These are phyloP conservation scores for Eospalax fontanierii DNA, from an alignment of 2,797 vertebrate genomes.

Conservation along the genomic window DNA sequence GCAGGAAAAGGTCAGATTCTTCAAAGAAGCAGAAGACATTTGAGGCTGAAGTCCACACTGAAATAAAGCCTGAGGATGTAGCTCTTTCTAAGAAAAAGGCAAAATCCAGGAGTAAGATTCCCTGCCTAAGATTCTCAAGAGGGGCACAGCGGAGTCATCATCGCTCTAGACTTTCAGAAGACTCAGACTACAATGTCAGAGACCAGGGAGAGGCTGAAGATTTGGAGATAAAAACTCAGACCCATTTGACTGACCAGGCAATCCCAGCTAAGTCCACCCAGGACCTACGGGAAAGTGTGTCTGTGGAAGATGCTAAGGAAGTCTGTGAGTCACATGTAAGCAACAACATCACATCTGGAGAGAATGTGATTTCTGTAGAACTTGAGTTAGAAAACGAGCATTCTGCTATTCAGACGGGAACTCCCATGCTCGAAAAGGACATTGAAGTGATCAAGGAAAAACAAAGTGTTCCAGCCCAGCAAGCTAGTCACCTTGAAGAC, in stretches of 20 bases:
- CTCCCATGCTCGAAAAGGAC: conserved; percentile 70
- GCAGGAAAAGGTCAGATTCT: conserved; percentile 83
- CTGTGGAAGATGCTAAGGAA: conserved; percentile 40
- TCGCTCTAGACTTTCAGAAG: conserved; percentile 84
- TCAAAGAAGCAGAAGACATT: conserved; percentile 77
- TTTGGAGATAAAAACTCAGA: conserved; percentile 76
- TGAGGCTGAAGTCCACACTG: conserved; percentile 83
- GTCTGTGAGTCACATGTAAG: conserved; percentile 38
- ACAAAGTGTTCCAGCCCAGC: conserved; percentile 60
- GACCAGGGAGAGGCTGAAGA: conserved; percentile 71
- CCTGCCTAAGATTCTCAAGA: conserved; percentile 89
- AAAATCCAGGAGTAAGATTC: conserved; percentile 87
- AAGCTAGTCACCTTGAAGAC: conserved; percentile 64
- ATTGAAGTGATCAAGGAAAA: conserved; percentile 77
- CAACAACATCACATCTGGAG: conserved; percentile 52
- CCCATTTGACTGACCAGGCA: conserved; percentile 60
- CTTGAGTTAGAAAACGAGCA: conserved; percentile 66
- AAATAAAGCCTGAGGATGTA: conserved; percentile 77
- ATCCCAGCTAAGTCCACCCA: fast-evolving
- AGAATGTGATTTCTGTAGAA: conserved; percentile 82
- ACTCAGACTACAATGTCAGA: conserved; percentile 76
- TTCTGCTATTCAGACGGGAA: background rate
- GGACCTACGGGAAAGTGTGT: background rate
- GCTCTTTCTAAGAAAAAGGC: conserved; percentile 80
- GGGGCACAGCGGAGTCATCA: conserved; percentile 82